Conservation (phyloP, 1,140 invertebrate species). For the Metopolophium dirhodum region DNA sequence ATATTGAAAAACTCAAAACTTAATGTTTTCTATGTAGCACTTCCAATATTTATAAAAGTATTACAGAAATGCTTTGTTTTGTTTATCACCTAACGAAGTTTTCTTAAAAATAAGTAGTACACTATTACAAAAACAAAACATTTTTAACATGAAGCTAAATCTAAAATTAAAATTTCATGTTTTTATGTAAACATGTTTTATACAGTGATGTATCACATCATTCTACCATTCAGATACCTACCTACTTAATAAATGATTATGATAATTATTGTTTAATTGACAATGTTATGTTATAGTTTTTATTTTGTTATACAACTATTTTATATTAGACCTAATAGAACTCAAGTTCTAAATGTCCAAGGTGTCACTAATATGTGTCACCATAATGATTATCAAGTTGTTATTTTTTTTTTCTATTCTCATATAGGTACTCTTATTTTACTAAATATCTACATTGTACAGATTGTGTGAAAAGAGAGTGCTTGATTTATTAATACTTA, state of each 20-base stretch:
- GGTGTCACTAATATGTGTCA: neutral
- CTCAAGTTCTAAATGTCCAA: neutral
- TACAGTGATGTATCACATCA: too few species aligned
- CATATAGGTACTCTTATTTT: neutral
- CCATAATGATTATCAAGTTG: neutral
- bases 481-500: neutral
- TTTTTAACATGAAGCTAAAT: neutral
- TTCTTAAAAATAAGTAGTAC: neutral
- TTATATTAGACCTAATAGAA: neutral
- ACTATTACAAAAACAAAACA: neutral
- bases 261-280: neutral
- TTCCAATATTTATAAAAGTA: neutral
- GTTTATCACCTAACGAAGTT: neutral
- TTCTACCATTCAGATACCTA: neutral
- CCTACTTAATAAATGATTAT: neutral
- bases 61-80: neutral
- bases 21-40: neutral
- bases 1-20: neutral
- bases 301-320: neutral
- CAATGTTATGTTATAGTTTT: neutral
- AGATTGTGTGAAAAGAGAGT: neutral
- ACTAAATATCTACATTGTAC: neutral
- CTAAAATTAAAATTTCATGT: neutral
- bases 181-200: neutral
- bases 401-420: neutral